Evolutionary conservation across 1,140 invertebrate genomes (phyloP), one percentile per base, ranked within the genome.

Genomic region (Ceratitis capitata): DNA sequence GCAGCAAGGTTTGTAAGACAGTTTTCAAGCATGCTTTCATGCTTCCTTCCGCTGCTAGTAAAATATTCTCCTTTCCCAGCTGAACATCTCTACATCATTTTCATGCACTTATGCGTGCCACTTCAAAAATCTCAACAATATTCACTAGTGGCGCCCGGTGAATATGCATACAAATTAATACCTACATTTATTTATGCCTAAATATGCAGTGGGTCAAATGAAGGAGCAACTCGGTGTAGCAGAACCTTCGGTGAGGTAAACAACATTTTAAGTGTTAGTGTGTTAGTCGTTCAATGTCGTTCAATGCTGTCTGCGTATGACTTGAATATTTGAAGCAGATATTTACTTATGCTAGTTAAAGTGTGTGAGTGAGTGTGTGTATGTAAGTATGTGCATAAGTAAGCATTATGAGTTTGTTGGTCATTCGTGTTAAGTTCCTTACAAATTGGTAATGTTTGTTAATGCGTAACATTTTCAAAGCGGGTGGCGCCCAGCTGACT

Each of bases 381-480:
- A n/a, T n/a, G n/a, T n/a, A n/a, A n/a, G n/a, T n/a, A n/a, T n/a
- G n/a, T n/a, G n/a, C n/a, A n/a, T 56, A 56, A 56, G 51, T 23
- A n/a, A n/a, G 14, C 23, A 6, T 19, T 23, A 12, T 61, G 26
- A 35, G 39, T 69, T 69, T 69, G 61, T 69, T 69, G 61, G 61
- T 69, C 14, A 35, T 69, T 69, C 32, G 29, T 69, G 61, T 69
- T 69, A 69, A 35, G 61, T 69, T 69, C 14, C 5, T 32, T 32
- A 69, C 61, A 69, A 69, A 69, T 35, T 69, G 61, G 61, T 69
- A 69, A 69, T 69, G 61, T 35, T 35, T 35, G 29, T 32, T 69
- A 61, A 61, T 61, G 58, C 58, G 10, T 32, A 29, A 26, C 23
- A 61, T 61, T 61, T 61, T 26, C 58, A n/a, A 61, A 61, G 58